Evolutionary conservation across 1,140 invertebrate species (phyloP).

Genomic region (Dinothrombium tinctorium): DNA sequence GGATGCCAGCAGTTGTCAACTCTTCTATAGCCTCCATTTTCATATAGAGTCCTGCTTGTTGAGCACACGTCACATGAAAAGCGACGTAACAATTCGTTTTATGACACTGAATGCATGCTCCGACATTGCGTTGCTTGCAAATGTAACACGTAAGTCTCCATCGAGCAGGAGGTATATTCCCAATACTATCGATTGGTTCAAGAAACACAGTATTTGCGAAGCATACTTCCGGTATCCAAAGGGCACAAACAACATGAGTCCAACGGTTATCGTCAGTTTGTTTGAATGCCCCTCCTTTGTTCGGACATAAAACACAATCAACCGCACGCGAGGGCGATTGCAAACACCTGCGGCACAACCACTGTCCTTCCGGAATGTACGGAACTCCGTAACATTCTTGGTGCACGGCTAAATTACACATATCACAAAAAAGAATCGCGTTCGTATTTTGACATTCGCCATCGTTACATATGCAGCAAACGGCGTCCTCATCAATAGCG

Average conservation of each 20-base stretch:
- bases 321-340: slow-evolving; percentile 86
- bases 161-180: slow-evolving; percentile 75
- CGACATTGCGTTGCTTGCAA: slow-evolving; percentile 74
- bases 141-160: slow-evolving; percentile 90
- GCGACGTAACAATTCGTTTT: slow-evolving; percentile 86
- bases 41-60: slow-evolving; percentile 83
- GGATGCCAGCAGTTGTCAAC: slow-evolving; percentile 30
- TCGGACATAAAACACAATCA: slow-evolving; percentile 89
- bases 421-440: slow-evolving; percentile 90
- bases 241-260: slow-evolving; percentile 94
- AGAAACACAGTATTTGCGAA: slow-evolving; percentile 93
- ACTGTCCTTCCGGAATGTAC: slow-evolving; percentile 96
- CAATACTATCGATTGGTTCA: slow-evolving; percentile 88
- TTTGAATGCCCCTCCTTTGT: slow-evolving; percentile 93
- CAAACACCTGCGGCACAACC: slow-evolving; percentile 79
- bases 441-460: slow-evolving; percentile 94
- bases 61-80: slow-evolving; percentile 95
- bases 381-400: slow-evolving; percentile 98
- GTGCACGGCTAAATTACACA: slow-evolving; percentile 96
- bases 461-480: slow-evolving; percentile 71
- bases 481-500: slow-evolving; percentile 84
- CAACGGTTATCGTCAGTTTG: slow-evolving; percentile 86
- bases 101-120: slow-evolving; percentile 95
- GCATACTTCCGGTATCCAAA: slow-evolving; percentile 96
- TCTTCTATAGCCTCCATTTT: slow-evolving; percentile 77